Conservation (phyloP, 2,797 vertebrate genomes). For the Scarus forsteni region DNA sequence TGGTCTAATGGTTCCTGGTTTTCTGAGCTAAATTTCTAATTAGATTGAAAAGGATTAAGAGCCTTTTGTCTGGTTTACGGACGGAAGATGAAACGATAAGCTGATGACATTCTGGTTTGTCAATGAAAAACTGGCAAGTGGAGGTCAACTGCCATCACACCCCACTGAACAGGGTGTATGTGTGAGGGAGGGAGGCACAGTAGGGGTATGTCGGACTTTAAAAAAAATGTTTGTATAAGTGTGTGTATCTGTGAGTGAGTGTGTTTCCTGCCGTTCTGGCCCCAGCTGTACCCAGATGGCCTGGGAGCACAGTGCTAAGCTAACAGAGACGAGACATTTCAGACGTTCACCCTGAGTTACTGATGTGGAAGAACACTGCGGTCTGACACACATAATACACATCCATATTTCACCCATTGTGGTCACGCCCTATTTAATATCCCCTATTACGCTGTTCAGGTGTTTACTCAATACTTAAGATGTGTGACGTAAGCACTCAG, state of each 20-base stretch:
- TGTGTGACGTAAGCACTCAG: constrained; percentile 2
- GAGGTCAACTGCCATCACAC: constrained; percentile 32
- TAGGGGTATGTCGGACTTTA: constrained; percentile 16
- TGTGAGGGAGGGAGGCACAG: constrained; percentile 17
- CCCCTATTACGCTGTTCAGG: constrained; percentile 14
- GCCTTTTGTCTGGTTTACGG: not conserved
- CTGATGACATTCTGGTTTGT: constrained; percentile 21
- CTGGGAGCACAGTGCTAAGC: constrained; percentile 68
- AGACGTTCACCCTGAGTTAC: constrained; percentile 59
- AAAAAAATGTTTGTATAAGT: constrained; percentile 47
- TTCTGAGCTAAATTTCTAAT: constrained; percentile 34
- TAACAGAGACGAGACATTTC: constrained; percentile 62
- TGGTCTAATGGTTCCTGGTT: constrained; percentile 22
- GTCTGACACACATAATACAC: constrained; percentile 36
- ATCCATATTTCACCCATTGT: constrained; percentile 19
- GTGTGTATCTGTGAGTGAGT: constrained; percentile 59
- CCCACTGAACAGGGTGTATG: constrained; percentile 5
- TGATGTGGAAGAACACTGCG: constrained; percentile 55
- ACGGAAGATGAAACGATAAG: constrained; percentile 20
- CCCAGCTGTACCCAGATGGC: constrained; percentile 75
- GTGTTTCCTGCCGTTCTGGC: constrained; percentile 67
- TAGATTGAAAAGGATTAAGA: constrained; percentile 32
- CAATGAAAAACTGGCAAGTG: constrained; percentile 18
- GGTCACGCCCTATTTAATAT: constrained; percentile 5
- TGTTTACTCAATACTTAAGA: constrained; percentile 31